These are phyloP conservation scores for Psylliodes chrysocephalus DNA, from an alignment of 2,888 invertebrate genomes.

Conservation along the genomic window DNA sequence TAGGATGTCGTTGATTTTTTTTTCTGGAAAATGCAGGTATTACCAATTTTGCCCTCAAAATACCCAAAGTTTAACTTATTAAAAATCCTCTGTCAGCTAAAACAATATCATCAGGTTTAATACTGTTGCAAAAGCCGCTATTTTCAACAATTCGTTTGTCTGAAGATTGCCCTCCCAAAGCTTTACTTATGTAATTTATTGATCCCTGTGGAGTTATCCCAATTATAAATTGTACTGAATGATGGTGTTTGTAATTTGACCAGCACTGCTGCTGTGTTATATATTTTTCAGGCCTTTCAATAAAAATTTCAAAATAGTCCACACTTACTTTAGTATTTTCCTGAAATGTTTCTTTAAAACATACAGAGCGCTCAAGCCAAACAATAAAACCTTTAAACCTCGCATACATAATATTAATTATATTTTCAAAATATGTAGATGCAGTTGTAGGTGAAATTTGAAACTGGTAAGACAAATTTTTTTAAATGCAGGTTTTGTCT, in stretches of 20 bases:
- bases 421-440: constrained; percentile 23
- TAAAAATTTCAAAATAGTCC: constrained; percentile 39
- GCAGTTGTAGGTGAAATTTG: constrained; percentile 20
- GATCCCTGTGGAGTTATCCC: constrained; percentile 37
- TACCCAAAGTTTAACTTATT: constrained; percentile 6
- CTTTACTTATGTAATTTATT: constrained; percentile 21
- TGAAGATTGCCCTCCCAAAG: constrained; percentile 24
- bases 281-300: constrained; percentile 32
- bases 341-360: constrained; percentile 40
- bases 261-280: constrained; percentile 34
- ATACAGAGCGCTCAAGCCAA: constrained; percentile 33
- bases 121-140: no score
- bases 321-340: constrained; percentile 35
- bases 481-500: constrained; percentile 34
- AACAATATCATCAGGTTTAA: no score
- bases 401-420: constrained; percentile 22
- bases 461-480: constrained; percentile 30
- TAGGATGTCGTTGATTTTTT: constrained; percentile 21
- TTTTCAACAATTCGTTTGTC: constrained; percentile 28
- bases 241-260: constrained; percentile 41
- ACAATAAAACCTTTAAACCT: constrained; percentile 31
- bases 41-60: constrained; percentile 22
- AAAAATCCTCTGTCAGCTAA: no score
- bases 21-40: constrained; percentile 32
- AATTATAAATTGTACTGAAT: constrained; percentile 41